Evolutionary conservation across 2,888 invertebrate species (phyloP).

Genomic region (Patella ulyssiponensis): DNA sequence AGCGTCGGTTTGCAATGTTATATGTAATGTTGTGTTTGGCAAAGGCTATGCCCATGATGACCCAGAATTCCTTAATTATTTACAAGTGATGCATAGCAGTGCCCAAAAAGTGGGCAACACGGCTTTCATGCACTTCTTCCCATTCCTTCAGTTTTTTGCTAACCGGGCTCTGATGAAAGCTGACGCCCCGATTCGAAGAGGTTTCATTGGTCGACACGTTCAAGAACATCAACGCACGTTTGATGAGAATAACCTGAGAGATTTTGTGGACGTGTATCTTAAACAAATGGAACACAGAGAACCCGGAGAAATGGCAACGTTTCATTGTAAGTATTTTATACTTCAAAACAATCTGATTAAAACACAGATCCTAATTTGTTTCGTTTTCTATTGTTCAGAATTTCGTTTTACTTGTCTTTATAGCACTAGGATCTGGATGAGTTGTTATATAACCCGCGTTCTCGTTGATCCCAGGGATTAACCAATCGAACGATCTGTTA

Average conservation of each 20-base stretch:
- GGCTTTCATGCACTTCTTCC: conserved; percentile 9
- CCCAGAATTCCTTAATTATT: conserved; percentile 8
- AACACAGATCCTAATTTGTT: no score
- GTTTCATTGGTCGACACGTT: neutral
- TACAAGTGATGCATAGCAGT: neutral
- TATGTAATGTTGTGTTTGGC: conserved; percentile 19
- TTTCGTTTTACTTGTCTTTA: no score
- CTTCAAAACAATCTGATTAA: no score
- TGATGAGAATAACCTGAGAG: neutral
- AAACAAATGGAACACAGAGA: conserved; percentile 19
- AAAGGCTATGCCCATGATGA: conserved; percentile 19
- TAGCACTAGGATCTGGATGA: no score
- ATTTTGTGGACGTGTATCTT: conserved; percentile 35
- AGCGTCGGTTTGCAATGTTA: conserved; percentile 18
- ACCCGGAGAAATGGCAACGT: neutral
- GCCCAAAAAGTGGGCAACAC: conserved; percentile 6
- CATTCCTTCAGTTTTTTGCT: neutral
- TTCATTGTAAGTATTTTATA: neutral
- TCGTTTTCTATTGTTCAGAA: no score
- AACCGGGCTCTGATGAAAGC: neutral
- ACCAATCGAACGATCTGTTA: no score
- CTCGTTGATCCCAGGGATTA: no score
- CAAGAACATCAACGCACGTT: neutral
- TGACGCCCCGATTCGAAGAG: neutral
- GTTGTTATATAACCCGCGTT: no score